phyloP scores from a whole-genome alignment of 2,888 invertebrate genomes.

The Lasioglossum villosulum region DNA sequence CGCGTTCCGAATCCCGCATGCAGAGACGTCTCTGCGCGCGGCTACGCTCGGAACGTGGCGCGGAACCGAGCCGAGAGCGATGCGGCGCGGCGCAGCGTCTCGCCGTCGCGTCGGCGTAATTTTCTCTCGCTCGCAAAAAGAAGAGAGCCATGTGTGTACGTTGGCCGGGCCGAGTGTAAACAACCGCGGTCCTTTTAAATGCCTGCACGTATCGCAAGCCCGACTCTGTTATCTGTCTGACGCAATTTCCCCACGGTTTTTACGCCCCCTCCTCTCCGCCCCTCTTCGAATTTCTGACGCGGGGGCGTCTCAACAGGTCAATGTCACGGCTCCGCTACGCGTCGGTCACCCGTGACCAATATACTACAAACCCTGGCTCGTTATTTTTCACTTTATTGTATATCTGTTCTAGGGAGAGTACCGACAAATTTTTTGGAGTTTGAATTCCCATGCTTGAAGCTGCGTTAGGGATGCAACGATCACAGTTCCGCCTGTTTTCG shows the following conservation, averaged over 20 bases:
- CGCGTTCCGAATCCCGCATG: neutral
- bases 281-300: constrained; percentile 20
- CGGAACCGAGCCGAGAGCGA: neutral
- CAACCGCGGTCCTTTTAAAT: constrained; percentile 58
- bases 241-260: constrained; percentile 29
- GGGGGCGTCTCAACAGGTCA: neutral
- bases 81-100: neutral
- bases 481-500: neutral
- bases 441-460: neutral
- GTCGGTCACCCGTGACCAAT: constrained; percentile 5
- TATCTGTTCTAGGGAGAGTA: neutral
- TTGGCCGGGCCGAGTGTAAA: constrained; percentile 44
- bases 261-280: neutral
- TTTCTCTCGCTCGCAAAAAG: constrained; percentile 40
- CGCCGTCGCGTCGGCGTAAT: constrained; percentile 46
- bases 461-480: no score
- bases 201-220: constrained; percentile 27
- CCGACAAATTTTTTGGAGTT: neutral
- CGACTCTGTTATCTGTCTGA: constrained; percentile 26
- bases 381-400: neutral
- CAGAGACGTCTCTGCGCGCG: constrained; percentile 20
- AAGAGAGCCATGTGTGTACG: constrained; percentile 51
- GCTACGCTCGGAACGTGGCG: neutral
- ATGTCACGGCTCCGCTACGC: neutral
- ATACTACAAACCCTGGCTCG: neutral